Evolutionary conservation across 2,888 invertebrate genomes (phyloP).

Genomic region (Dendrolimus houi): DNA sequence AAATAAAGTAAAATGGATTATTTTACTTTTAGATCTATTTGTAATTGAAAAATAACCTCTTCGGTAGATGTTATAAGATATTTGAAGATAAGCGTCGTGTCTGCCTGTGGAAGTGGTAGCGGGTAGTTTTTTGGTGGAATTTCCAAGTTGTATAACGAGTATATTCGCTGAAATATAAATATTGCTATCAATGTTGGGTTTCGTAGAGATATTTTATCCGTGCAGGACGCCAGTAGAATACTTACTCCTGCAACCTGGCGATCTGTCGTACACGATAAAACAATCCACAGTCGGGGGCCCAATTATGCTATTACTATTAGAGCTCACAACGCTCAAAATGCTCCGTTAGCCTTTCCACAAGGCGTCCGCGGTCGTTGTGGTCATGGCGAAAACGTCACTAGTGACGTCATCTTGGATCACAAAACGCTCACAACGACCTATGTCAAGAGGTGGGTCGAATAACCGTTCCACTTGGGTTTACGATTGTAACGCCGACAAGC

Average conservation of each 20-base stretch:
- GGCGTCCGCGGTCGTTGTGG: too few species aligned
- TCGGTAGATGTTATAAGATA: slow-evolving; percentile 7
- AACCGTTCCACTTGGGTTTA: too few species aligned
- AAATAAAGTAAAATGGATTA: too few species aligned
- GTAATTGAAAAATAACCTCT: slow-evolving; percentile 3
- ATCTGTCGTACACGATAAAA: not conserved
- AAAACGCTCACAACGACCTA: too few species aligned
- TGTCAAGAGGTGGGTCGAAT: too few species aligned
- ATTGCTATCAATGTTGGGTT: not conserved
- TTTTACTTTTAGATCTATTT: not conserved
- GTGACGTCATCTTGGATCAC: too few species aligned
- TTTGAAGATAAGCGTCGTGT: not conserved
- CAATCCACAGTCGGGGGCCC: not conserved
- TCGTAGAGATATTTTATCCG: not conserved
- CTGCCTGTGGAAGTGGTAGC: slow-evolving; percentile 7
- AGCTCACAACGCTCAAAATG: too few species aligned
- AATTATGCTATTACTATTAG: too few species aligned
- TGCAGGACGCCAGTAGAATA: not conserved
- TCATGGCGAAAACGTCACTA: too few species aligned
- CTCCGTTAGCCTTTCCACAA: not conserved
- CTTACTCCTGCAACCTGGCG: not conserved
- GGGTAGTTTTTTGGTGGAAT: slow-evolving; percentile 19
- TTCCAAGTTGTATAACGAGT: slow-evolving; percentile 13
- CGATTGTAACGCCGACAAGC: too few species aligned
- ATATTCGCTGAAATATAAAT: slow-evolving; percentile 14